phyloP scores from a whole-genome alignment of 2,888 invertebrate species.

The Agapetus fuscipes region DNA sequence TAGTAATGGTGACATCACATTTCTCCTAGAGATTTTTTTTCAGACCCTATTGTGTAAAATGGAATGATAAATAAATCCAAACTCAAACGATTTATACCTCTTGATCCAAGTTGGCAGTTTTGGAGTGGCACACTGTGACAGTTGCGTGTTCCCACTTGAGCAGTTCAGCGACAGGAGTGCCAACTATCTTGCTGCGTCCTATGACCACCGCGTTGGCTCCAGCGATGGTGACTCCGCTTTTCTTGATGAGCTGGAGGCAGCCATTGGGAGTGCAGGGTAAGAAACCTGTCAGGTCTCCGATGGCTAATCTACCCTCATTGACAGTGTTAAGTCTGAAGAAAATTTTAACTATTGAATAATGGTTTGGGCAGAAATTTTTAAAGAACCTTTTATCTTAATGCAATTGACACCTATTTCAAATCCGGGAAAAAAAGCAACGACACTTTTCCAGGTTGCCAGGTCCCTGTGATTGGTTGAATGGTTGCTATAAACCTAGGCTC shows the following conservation, averaged over 20 bases:
- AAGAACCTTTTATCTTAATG: too few species aligned
- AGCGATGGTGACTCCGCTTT: constrained; percentile 63
- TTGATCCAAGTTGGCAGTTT: constrained; percentile 71
- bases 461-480: too few species aligned
- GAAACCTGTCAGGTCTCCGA: constrained; percentile 83
- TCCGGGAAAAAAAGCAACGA: too few species aligned
- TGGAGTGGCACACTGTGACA: constrained; percentile 94
- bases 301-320: constrained; percentile 87
- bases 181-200: constrained; percentile 96
- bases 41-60: too few species aligned
- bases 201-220: constrained; percentile 88
- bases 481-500: too few species aligned
- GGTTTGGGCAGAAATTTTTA: too few species aligned
- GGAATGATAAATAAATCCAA: neutral
- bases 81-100: constrained; percentile 42
- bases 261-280: constrained; percentile 96
- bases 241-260: constrained; percentile 83
- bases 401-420: too few species aligned
- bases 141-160: constrained; percentile 96
- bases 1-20: too few species aligned
- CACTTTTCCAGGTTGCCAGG: too few species aligned
- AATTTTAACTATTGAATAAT: too few species aligned
- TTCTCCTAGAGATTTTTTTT: too few species aligned
- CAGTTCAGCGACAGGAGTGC: constrained; percentile 88
- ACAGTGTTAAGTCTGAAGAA: constrained; percentile 67